Conservation (phyloP, 1,140 invertebrate genomes). For the Orchestia grillus region DNA sequence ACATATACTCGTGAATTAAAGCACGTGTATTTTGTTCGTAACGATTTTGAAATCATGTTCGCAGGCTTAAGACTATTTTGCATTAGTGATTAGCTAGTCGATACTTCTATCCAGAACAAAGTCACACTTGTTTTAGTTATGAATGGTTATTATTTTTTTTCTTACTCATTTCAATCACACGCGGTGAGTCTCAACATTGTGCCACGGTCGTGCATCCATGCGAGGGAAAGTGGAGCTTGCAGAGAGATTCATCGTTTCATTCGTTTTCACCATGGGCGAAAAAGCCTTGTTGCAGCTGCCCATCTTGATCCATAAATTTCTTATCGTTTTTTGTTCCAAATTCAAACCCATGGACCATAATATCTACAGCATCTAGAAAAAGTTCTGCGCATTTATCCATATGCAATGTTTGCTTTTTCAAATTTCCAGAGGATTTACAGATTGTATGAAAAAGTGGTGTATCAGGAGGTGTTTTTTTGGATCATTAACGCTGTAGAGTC, state of each 20-base stretch:
- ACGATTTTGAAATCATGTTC: not conserved
- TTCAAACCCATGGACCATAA: not conserved
- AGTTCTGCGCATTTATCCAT: not conserved
- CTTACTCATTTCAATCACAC: too few relatives aligned
- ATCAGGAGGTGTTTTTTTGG: not conserved
- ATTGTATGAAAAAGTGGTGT: not conserved
- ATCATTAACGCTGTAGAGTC: constrained; percentile 51
- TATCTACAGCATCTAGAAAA: not conserved
- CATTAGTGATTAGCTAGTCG: too few relatives aligned
- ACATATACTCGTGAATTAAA: not conserved
- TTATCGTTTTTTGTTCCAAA: not conserved
- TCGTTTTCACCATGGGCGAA: not conserved
- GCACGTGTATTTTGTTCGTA: not conserved
- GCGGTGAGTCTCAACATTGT: too few relatives aligned
- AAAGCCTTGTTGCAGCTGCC: not conserved
- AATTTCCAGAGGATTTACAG: not conserved
- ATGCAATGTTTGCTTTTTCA: not conserved
- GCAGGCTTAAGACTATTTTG: too few relatives aligned
- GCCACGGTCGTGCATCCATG: too few relatives aligned
- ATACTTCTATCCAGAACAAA: too few relatives aligned
- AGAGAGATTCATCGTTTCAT: not conserved
- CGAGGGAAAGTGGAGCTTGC: too few relatives aligned
- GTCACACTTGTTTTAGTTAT: too few relatives aligned
- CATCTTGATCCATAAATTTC: not conserved
- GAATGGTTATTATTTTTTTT: too few relatives aligned